phyloP scores from a whole-genome alignment of 2,888 invertebrate species.

The Apotomis betuletana region DNA sequence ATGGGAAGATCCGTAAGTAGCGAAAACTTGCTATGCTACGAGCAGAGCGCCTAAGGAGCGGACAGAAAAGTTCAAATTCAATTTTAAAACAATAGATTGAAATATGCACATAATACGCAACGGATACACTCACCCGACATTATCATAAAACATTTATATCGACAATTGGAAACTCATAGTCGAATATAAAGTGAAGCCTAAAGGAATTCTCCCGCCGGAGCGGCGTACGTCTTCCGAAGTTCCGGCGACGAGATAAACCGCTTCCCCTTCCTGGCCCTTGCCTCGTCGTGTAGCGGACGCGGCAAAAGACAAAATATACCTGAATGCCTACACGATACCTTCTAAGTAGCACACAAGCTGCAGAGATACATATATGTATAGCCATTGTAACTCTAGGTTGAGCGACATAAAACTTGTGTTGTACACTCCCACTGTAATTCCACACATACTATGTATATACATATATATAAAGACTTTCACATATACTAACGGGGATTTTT shows the following conservation, averaged over 20 bases:
- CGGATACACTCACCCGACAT: slow-evolving; percentile 8
- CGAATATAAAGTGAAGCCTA: slow-evolving; percentile 66
- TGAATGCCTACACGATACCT: slow-evolving; percentile 52
- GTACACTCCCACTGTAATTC: no score
- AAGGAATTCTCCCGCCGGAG: slow-evolving; percentile 71
- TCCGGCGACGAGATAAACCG: slow-evolving; percentile 81
- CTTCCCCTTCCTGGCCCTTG: slow-evolving; percentile 81
- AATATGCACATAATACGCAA: not conserved
- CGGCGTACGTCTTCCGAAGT: slow-evolving; percentile 78
- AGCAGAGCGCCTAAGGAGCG: no score
- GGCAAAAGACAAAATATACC: slow-evolving; percentile 74
- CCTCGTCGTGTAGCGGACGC: slow-evolving; percentile 77
- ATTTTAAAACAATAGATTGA: not conserved
- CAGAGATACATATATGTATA: no score
- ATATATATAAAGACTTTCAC: no score
- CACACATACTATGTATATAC: no score
- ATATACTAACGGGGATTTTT: not conserved
- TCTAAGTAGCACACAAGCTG: not conserved
- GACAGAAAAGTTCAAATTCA: no score
- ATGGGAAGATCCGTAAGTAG: no score
- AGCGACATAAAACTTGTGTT: no score
- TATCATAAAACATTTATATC: slow-evolving; percentile 33
- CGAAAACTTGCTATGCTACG: no score
- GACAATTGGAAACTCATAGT: slow-evolving; percentile 35
- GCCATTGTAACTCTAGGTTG: no score